Evolutionary conservation across 2,113 vertebrate species (phyloP).

Genomic region (Actenoides lindsayi): DNA sequence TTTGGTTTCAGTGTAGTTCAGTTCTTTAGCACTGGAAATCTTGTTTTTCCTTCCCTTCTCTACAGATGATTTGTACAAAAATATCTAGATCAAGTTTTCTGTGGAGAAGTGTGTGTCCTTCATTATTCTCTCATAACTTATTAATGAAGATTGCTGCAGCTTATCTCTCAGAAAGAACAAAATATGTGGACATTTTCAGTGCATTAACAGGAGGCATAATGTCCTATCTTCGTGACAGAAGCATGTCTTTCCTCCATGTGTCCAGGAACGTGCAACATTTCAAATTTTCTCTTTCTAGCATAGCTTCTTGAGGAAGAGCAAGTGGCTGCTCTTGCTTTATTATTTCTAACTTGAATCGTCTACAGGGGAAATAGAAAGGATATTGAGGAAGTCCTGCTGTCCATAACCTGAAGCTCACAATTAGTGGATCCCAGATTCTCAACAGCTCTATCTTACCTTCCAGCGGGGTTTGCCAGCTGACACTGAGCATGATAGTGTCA

Average conservation of each 20-base stretch:
- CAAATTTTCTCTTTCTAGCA: neutral
- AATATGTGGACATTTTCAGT: neutral
- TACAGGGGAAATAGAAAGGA: neutral
- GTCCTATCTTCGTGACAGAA: neutral
- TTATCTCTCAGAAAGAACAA: neutral
- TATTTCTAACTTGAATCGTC: neutral
- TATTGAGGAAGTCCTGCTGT: neutral
- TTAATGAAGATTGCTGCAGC: neutral
- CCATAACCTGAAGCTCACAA: neutral
- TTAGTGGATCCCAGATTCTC: neutral
- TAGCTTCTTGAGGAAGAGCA: neutral
- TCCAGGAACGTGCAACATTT: neutral
- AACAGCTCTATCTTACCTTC: neutral
- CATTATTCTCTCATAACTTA: neutral
- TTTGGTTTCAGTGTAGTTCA: neutral
- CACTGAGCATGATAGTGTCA: accelerated
- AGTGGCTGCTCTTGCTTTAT: neutral
- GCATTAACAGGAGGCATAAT: neutral
- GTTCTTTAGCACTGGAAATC: neutral
- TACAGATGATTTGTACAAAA: neutral
- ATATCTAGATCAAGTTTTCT: neutral
- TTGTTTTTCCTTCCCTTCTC: neutral
- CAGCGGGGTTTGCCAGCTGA: neutral
- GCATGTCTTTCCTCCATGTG: neutral
- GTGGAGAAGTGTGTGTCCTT: neutral